Conservation (phyloP, 1,140 invertebrate species). For the Propsilocerus akamusi region DNA sequence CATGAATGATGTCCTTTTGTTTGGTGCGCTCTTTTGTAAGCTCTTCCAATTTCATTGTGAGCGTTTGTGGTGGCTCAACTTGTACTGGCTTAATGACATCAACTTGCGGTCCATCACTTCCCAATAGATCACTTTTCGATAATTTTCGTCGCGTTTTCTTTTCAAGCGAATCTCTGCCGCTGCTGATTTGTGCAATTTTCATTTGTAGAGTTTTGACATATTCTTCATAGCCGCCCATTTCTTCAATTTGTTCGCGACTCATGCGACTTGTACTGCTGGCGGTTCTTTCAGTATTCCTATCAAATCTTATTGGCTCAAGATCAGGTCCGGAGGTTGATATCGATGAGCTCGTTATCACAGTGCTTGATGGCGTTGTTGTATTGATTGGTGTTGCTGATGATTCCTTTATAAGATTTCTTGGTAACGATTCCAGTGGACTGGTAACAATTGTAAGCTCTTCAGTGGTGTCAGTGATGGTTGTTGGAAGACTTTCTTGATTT, state of each 20-base stretch:
- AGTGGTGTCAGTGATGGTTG: conserved; percentile 29
- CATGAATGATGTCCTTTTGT: conserved; percentile 51
- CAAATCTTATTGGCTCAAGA: neutral
- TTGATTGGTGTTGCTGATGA: neutral
- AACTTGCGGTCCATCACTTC: conserved; percentile 24
- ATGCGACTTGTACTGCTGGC: conserved; percentile 6
- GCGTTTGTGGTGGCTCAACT: conserved; percentile 10
- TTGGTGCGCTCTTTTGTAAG: conserved; percentile 43
- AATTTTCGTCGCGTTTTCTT: conserved; percentile 41
- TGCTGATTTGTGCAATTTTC: conserved; percentile 49
- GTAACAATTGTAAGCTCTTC: conserved; percentile 32
- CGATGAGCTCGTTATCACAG: neutral
- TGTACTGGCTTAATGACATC: conserved; percentile 22
- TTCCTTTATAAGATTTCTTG: neutral
- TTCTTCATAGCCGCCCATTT: conserved; percentile 31
- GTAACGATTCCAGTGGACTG: conserved; percentile 29
- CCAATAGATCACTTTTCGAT: conserved; percentile 23
- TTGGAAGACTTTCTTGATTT: conserved; percentile 7
- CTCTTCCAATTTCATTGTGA: conserved; percentile 32
- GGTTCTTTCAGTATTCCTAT: neutral
- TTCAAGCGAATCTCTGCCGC: conserved; percentile 48
- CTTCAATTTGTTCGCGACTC: conserved; percentile 8
- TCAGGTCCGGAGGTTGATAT: neutral
- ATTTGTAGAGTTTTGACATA: conserved; percentile 47
- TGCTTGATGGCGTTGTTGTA: neutral